Conservation (phyloP, 2,797 vertebrate species). For the Schizopygopsis malacanthus region DNA sequence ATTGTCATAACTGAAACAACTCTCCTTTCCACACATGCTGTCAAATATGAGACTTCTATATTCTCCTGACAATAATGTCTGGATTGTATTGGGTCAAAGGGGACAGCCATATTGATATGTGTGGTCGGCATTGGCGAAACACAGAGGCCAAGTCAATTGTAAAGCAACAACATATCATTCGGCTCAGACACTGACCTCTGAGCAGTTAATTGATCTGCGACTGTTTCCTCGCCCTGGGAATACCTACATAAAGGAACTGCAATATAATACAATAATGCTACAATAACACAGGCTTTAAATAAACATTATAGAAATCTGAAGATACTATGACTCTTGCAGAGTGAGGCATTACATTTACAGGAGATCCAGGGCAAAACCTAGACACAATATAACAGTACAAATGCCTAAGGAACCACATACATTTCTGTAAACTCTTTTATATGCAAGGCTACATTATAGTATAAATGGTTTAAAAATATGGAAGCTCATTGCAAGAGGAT, state of each 20-base stretch:
- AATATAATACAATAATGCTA: constrained; percentile 42
- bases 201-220: constrained; percentile 66
- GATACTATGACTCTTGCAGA: not conserved
- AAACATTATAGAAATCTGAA: constrained; percentile 26
- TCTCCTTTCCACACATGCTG: not conserved
- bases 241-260: constrained; percentile 30
- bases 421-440: not conserved
- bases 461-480: not conserved
- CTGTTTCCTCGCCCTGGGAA: constrained; percentile 62
- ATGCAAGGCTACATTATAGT: not conserved
- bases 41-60: constrained; percentile 11
- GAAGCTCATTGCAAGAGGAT: constrained; percentile 6
- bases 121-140: constrained; percentile 62
- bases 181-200: constrained; percentile 63
- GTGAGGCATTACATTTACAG: not conserved
- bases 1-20: constrained; percentile 10
- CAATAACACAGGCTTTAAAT: constrained; percentile 39
- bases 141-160: constrained; percentile 69
- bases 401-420: not conserved
- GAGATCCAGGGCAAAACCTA: not conserved
- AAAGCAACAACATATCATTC: constrained; percentile 67
- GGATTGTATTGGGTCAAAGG: constrained; percentile 54
- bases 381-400: not conserved
- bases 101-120: constrained; percentile 51
- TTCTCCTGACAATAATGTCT: constrained; percentile 35